Percentiles rank a stretch among this genome's conserved stretches.
phyloP scores from a whole-genome alignment of 2,797 vertebrate genomes.

The Malacoctenus gilli region DNA sequence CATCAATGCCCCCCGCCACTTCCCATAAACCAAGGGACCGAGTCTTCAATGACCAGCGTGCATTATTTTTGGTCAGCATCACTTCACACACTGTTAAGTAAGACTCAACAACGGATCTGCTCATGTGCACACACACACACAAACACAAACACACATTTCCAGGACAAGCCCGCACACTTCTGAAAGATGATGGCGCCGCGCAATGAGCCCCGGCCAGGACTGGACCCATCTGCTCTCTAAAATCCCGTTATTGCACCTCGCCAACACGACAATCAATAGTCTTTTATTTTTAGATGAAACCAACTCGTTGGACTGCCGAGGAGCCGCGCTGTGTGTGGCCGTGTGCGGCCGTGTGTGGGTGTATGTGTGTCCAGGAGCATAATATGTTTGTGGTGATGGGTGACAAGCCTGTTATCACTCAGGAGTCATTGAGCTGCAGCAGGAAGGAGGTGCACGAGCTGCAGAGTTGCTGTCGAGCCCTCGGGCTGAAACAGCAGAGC shows the following conservation, averaged over 20 bases:
- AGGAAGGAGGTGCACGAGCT: constrained; percentile 40
- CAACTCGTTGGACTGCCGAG: constrained; percentile 1
- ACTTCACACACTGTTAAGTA: constrained; percentile 31
- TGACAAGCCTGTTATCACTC: constrained; percentile 47
- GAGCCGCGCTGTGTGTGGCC: not conserved
- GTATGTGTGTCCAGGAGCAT: constrained; percentile 8
- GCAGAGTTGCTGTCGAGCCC: constrained; percentile 51
- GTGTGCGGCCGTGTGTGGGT: not conserved
- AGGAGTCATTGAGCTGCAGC: constrained; percentile 47
- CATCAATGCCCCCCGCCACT: constrained; percentile 41
- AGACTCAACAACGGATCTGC: constrained; percentile 33
- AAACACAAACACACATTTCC: too few species aligned
- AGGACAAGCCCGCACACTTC: constrained; percentile 10
- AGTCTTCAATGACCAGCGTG: constrained; percentile 43
- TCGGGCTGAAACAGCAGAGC: constrained; percentile 38
- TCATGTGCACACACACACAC: constrained; percentile 2
- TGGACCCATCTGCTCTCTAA: constrained; percentile 6
- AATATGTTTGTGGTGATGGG: constrained; percentile 39
- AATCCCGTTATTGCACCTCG: constrained; percentile 11
- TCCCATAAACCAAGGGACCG: constrained; percentile 21
- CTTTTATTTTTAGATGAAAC: constrained; percentile 40
- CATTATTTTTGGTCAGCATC: constrained; percentile 31
- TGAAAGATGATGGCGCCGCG: not conserved
- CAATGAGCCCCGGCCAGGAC: constrained; percentile 12
- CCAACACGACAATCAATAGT: constrained; percentile 42